phyloP scores from a whole-genome alignment of 2,888 invertebrate genomes.

The Baronia brevicornis region DNA sequence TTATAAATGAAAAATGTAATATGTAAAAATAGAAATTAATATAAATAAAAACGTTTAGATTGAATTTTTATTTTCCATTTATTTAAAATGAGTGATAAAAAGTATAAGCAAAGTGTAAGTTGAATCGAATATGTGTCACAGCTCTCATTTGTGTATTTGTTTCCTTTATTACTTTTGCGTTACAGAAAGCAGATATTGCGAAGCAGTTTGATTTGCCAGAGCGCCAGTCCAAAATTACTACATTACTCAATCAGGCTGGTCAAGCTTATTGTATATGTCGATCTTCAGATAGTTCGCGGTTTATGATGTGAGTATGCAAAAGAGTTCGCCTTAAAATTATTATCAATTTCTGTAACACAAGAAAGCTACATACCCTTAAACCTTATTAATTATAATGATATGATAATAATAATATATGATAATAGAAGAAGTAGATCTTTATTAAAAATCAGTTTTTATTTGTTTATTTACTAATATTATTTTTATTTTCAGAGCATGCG shows the following conservation, averaged over 20 bases:
- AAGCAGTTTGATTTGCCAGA: constrained; percentile 92
- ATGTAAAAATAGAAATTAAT: no score
- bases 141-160: constrained; percentile 5
- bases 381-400: not conserved
- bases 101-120: constrained; percentile 62
- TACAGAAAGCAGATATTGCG: constrained; percentile 90
- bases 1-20: no score
- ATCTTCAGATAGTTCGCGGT: constrained; percentile 93
- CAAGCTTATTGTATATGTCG: constrained; percentile 97
- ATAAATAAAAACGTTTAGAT: no score
- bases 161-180: constrained; percentile 14
- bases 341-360: not conserved
- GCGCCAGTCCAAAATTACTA: constrained; percentile 92
- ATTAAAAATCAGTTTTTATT: not conserved
- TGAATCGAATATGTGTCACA: no score
- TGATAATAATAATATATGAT: no score
- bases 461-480: not conserved
- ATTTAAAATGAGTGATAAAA: constrained; percentile 53
- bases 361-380: not conserved
- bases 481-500: constrained; percentile 85
- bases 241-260: constrained; percentile 90
- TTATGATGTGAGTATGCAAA: constrained; percentile 95
- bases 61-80: no score
- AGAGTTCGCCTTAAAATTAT: no score
- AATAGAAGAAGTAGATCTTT: no score